phyloP scores from a whole-genome alignment of 2,888 invertebrate genomes.

The Autographa gamma region DNA sequence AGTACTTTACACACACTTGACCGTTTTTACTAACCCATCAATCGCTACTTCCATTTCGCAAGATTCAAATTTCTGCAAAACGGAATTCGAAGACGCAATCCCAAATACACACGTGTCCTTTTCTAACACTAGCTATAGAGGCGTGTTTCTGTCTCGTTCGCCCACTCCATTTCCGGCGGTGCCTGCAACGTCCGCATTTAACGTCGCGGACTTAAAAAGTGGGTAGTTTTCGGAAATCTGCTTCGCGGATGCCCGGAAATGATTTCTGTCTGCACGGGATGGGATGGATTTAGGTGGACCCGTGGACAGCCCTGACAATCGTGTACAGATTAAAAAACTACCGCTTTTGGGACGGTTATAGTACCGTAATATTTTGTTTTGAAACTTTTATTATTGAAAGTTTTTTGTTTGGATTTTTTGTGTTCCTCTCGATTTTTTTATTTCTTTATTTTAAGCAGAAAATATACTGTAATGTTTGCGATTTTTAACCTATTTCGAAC shows the following conservation, averaged over 20 bases:
- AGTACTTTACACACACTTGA: conserved; percentile 17
- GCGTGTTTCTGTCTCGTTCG: conserved; percentile 73
- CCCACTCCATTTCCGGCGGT: conserved; percentile 85
- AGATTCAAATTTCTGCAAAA: conserved; percentile 64
- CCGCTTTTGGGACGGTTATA: background rate
- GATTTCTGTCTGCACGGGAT: conserved; percentile 78
- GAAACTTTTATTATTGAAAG: background rate
- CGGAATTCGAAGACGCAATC: conserved; percentile 47
- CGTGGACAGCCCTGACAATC: conserved; percentile 55
- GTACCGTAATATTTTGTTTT: background rate
- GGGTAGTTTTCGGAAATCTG: conserved; percentile 83
- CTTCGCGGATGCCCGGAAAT: conserved; percentile 82
- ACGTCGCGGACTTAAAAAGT: conserved; percentile 84
- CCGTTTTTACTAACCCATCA: conserved; percentile 49
- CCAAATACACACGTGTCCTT: conserved; percentile 55
- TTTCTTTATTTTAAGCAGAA: background rate
- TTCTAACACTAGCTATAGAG: conserved; percentile 58
- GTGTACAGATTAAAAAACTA: conserved; percentile 54
- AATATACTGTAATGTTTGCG: background rate
- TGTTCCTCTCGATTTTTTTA: background rate
- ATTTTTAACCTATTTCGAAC: background rate
- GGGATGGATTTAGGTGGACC: conserved; percentile 65
- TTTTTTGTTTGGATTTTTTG: background rate
- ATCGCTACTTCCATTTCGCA: conserved; percentile 57
- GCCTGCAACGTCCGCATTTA: conserved; percentile 79